These are phyloP conservation scores for Oryzaephilus surinamensis DNA, from an alignment of 1,140 invertebrate species.

Conservation along the genomic window DNA sequence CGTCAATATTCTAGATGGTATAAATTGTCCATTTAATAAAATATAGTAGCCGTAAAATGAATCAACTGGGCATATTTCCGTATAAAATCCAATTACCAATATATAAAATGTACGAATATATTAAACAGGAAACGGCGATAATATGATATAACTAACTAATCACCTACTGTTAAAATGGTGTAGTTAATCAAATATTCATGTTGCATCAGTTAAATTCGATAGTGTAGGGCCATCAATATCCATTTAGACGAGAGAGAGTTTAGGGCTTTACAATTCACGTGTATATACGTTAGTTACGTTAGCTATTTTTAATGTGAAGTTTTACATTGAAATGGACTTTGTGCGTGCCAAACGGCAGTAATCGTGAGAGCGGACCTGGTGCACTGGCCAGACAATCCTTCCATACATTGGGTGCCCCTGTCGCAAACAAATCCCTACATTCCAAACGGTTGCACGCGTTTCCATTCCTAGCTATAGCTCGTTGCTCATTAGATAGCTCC, in stretches of 20 bases:
- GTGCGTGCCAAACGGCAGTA: slow-evolving; percentile 15
- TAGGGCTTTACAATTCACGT: slow-evolving; percentile 13
- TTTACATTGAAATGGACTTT: slow-evolving; percentile 15
- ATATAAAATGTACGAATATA: no score
- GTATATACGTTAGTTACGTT: no score
- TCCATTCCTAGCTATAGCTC: no score
- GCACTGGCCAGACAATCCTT: slow-evolving; percentile 9
- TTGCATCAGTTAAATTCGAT: no score
- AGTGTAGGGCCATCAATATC: slow-evolving; percentile 11
- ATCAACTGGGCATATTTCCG: no score
- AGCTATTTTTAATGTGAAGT: slow-evolving; percentile 13
- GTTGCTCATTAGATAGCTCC: slow-evolving; percentile 10
- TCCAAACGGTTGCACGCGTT: slow-evolving; percentile 7
- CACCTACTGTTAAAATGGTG: slow-evolving; percentile 7
- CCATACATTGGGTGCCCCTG: neutral
- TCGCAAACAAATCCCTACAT: slow-evolving; percentile 10
- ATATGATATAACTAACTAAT: no score
- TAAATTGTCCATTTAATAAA: no score
- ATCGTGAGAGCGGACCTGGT: slow-evolving; percentile 12
- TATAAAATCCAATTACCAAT: no score
- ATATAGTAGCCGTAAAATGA: no score
- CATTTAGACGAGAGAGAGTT: slow-evolving; percentile 14
- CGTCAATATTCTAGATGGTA: no score
- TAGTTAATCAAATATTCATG: slow-evolving; percentile 17
- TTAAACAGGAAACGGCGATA: no score